A percentile compares a stretch with the other conserved stretches of the same genome.
Conservation (phyloP, 2,888 invertebrate species). For the Leptinotarsa haldemani region DNA sequence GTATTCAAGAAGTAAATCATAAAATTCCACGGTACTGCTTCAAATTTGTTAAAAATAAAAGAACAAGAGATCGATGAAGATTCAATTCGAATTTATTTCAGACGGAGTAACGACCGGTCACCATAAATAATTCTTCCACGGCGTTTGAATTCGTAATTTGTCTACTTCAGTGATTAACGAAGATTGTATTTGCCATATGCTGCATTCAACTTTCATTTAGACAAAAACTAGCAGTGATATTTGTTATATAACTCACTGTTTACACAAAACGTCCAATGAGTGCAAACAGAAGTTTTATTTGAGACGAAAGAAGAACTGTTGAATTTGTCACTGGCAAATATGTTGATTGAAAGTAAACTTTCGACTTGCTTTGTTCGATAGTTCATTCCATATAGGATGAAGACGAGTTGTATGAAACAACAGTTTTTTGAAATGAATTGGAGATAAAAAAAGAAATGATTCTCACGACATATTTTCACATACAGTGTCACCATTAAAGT, state of each 20-base stretch:
- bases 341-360: no score
- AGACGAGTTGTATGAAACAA: no score
- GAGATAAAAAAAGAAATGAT: no score
- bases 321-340: no score
- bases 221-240: neutral
- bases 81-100: neutral
- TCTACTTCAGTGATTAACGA: neutral
- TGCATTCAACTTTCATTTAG: neutral
- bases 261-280: neutral
- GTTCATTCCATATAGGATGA: no score
- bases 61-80: neutral
- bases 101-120: neutral
- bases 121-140: neutral
- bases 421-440: no score
- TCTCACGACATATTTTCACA: no score
- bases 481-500: no score
- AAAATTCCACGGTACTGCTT: neutral
- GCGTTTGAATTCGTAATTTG: neutral
- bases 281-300: no score
- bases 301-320: no score
- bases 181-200: conserved; percentile 11
- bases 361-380: no score
- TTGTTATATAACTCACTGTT: neutral
- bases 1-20: neutral
- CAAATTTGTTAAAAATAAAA: neutral